These are phyloP conservation scores for Lepidocyrtoides sp. DNA, from an alignment of 2,888 invertebrate species.

Conservation along the genomic window DNA sequence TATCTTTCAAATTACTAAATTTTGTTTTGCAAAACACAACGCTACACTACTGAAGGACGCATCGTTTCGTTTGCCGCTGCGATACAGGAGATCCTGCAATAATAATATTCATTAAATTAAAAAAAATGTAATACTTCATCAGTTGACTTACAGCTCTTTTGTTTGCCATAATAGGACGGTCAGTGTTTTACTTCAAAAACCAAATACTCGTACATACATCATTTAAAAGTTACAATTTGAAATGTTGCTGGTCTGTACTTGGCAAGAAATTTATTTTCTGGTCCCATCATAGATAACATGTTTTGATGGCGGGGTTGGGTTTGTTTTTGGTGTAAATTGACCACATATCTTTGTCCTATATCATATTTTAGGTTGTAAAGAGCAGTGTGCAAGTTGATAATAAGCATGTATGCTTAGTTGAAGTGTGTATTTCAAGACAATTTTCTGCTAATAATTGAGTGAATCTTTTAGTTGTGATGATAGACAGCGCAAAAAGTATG, in stretches of 20 bases:
- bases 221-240: slow-evolving; percentile 19
- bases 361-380: background rate
- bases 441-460: background rate
- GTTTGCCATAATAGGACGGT: slow-evolving; percentile 39
- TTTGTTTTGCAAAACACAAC: slow-evolving; percentile 23
- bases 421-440: too few species aligned
- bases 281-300: background rate
- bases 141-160: slow-evolving; percentile 3
- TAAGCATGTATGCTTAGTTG: too few species aligned
- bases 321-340: background rate
- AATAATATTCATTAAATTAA: slow-evolving; percentile 29
- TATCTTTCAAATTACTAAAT: slow-evolving; percentile 63
- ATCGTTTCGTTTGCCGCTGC: slow-evolving; percentile 23
- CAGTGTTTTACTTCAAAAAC: slow-evolving; percentile 8
- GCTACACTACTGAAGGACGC: background rate
- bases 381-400: background rate
- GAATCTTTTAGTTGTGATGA: background rate
- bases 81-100: background rate
- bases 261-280: slow-evolving; percentile 43
- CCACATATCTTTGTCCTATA: background rate
- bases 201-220: background rate
- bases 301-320: background rate
- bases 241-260: slow-evolving; percentile 4
- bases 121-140: slow-evolving; percentile 30
- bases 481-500: too few species aligned